Conservation (phyloP, 2,797 vertebrate species). For the Micromesistius poutassou region DNA sequence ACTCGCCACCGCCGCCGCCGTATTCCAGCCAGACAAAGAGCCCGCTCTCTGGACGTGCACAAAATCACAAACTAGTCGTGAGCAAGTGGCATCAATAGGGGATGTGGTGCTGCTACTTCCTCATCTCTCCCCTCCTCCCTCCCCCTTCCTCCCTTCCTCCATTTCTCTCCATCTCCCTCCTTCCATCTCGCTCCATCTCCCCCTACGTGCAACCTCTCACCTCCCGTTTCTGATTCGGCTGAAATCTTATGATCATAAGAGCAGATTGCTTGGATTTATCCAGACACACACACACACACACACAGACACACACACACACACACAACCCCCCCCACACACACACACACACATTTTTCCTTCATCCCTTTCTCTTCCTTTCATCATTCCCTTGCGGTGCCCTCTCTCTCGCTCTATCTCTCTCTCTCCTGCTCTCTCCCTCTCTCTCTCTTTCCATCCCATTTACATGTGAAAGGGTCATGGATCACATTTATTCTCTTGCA, state of each 20-base stretch:
- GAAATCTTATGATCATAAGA: slow-evolving; percentile 60
- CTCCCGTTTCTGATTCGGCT: slow-evolving; percentile 51
- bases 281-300: too few species aligned
- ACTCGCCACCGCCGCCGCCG: slow-evolving; percentile 25
- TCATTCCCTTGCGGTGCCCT: not conserved
- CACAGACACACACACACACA: too few species aligned
- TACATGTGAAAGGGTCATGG: slow-evolving; percentile 1
- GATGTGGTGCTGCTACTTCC: slow-evolving; percentile 45
- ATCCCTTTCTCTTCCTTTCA: not conserved
- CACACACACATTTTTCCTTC: not conserved
- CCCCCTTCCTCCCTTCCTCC: not conserved
- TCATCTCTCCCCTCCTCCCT: slow-evolving; percentile 18
- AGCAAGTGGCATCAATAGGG: slow-evolving; percentile 44
- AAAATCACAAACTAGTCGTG: slow-evolving; percentile 58
- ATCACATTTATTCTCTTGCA: not conserved
- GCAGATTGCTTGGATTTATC: slow-evolving; percentile 55
- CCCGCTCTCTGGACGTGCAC: slow-evolving; percentile 57
- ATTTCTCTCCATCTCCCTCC: slow-evolving; percentile 3
- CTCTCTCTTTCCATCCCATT: not conserved
- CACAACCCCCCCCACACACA: too few species aligned
- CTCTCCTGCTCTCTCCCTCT: slow-evolving; percentile 44
- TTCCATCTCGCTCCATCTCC: slow-evolving; percentile 26
- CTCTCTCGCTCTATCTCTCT: not conserved
- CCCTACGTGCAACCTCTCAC: slow-evolving; percentile 17
- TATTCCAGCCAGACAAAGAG: slow-evolving; percentile 67